Base-by-base conservation (phyloP, 2,888 invertebrate genomes). In the Noctua pronuba region DNA sequence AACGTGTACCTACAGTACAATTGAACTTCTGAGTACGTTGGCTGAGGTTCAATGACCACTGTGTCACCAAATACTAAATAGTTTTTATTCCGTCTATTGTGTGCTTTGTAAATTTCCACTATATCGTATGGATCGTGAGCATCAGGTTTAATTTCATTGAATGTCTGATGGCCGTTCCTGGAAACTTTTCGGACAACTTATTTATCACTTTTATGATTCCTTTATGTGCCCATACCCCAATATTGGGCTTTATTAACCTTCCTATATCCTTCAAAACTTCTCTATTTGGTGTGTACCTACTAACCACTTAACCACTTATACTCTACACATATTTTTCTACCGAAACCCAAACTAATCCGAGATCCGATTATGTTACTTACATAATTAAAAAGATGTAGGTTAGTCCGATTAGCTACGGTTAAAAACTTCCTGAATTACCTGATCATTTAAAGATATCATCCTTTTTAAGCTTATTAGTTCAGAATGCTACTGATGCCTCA, bases 21-120 rank as follows among this genome's bases (percentile, higher is more conserved):
- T 64, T 77, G 46, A 8, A 41, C 35, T 66, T 77, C 44, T 64
- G 49, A 41, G 77, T 46, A 16, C 77, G 62, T 44, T 10, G 31
- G 24, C 41, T 4, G 46, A 35, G n/a, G 84, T 35, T 71, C 60
- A 72, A 65, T 73, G 73, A 46, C 80, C 74, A 38, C 31, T 52
- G 13, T 35, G 65, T 58, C 44, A 41, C 35, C 21, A 65, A 84
- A 55, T 64, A 41, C 21, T 38, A n/a, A 73, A 62, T 52, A 13
- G 55, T 62, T 67, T 41, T 46, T 65, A 46, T 55, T 55, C 31
- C 28, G 55, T n/a, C 16, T 44, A 28, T 81, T 81, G 52, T 55
- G 44, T n/a, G 16, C 44, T 6, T 65, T 16, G 76, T 82, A 28
- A 64, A 75, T 78, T 65, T 64, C 76, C 52, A 78, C 8, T 44